Percentiles rank a stretch among this genome's conserved stretches.
These are phyloP conservation scores for Danio albolineatus DNA, from an alignment of 2,797 vertebrate genomes.

Conservation along the genomic window DNA sequence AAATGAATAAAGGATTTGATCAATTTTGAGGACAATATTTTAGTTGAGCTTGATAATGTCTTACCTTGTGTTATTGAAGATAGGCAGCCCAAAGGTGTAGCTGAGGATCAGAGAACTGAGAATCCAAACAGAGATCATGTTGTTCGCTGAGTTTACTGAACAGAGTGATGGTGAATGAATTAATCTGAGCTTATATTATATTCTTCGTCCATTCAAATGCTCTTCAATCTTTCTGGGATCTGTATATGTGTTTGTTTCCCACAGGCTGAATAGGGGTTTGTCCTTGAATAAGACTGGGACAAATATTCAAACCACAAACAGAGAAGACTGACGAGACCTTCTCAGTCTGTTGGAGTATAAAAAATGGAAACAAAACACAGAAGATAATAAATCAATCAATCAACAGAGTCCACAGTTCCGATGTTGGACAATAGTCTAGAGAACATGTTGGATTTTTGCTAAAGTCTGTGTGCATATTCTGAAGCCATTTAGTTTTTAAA, in stretches of 20 bases:
- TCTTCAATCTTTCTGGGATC: neutral
- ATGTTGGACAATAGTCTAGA: neutral
- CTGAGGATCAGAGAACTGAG: slow-evolving; percentile 20
- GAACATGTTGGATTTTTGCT: neutral
- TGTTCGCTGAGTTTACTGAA: neutral
- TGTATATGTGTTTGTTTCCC: slow-evolving; percentile 12
- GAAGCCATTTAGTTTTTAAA: neutral
- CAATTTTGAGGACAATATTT: neutral
- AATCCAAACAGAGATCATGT: slow-evolving; percentile 39
- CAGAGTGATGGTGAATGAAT: neutral
- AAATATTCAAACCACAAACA: neutral
- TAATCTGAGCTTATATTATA: neutral
- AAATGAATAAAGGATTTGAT: neutral
- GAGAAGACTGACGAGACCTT: slow-evolving; percentile 9
- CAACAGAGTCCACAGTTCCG: neutral
- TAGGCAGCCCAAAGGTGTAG: slow-evolving; percentile 11
- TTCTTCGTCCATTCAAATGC: neutral
- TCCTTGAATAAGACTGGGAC: slow-evolving; percentile 33
- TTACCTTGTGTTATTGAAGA: neutral
- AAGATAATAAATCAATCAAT: neutral
- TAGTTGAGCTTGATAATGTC: neutral
- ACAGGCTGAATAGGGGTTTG: neutral
- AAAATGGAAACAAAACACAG: neutral
- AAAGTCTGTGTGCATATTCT: neutral
- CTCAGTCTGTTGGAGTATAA: slow-evolving; percentile 14